These are phyloP conservation scores for Patagioenas fasciata DNA, from an alignment of 2,113 vertebrate species.

Conservation along the genomic window DNA sequence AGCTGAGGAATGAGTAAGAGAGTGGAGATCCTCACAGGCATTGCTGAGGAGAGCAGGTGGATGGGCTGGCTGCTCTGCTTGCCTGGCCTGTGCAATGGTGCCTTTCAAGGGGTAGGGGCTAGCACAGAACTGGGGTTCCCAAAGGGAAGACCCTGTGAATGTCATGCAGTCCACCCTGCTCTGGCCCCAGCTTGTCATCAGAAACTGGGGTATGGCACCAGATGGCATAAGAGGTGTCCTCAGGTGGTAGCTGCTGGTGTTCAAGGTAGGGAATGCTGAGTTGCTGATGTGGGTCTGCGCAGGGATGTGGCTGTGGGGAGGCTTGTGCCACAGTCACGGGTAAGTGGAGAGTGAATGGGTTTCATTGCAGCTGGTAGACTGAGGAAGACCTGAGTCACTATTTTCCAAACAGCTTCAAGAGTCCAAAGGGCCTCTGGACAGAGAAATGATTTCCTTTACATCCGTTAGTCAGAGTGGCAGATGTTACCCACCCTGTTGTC, in stretches of 20 bases:
- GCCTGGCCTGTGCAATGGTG: neutral
- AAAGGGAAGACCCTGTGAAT: neutral
- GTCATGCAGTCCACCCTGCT: neutral
- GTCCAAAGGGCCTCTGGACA: neutral
- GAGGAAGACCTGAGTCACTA: neutral
- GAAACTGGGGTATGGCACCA: neutral
- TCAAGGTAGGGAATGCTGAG: neutral
- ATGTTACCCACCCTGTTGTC: neutral
- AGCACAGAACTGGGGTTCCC: accelerated
- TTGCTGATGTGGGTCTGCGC: accelerated
- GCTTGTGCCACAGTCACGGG: neutral
- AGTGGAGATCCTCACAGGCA: neutral
- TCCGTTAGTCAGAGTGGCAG: neutral
- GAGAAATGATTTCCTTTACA: neutral
- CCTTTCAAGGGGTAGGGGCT: neutral
- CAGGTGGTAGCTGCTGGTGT: neutral
- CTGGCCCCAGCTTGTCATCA: neutral
- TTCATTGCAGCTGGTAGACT: accelerated
- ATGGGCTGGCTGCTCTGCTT: neutral
- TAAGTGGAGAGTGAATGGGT: neutral
- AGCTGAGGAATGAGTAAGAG: accelerated
- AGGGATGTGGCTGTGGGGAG: neutral
- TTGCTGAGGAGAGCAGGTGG: neutral
- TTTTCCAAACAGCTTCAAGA: neutral
- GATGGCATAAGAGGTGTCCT: neutral